These are phyloP conservation scores for Atta colombica DNA, from an alignment of 1,140 invertebrate species.

Conservation along the genomic window DNA sequence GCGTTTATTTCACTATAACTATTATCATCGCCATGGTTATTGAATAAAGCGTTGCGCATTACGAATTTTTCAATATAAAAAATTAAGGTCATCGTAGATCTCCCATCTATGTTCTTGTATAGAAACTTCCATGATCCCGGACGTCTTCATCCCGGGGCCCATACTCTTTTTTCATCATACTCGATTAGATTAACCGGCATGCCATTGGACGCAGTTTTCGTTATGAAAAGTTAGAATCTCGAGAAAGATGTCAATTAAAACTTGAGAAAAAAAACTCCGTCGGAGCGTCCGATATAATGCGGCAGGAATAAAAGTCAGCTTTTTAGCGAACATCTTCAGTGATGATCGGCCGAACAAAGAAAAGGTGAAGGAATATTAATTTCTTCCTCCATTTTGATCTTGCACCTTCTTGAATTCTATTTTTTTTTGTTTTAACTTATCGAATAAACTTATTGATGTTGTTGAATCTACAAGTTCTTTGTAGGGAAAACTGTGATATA, in stretches of 20 bases:
- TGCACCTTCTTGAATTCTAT: background rate
- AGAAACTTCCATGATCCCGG: constrained; percentile 29
- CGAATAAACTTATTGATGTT: background rate
- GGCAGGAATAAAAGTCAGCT: constrained; percentile 47
- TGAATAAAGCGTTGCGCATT: background rate
- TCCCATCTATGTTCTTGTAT: constrained; percentile 2
- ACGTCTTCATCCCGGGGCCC: background rate
- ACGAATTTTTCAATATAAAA: constrained; percentile 22
- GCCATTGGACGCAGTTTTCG: constrained; percentile 39
- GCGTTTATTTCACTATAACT: background rate
- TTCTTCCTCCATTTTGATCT: background rate
- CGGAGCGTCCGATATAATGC: constrained; percentile 14
- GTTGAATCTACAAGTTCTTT: background rate
- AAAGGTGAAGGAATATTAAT: constrained; percentile 47
- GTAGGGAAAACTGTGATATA: background rate
- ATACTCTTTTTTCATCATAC: constrained; percentile 32
- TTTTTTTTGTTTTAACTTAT: background rate
- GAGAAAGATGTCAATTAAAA: constrained; percentile 66
- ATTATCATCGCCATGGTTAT: background rate
- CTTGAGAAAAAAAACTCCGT: constrained; percentile 47
- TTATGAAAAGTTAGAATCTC: constrained; percentile 57
- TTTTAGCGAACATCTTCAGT: background rate
- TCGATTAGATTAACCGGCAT: constrained; percentile 48
- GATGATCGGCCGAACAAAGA: constrained; percentile 32
- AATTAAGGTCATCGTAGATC: constrained; percentile 18